Base-by-base conservation (phyloP, 2,888 invertebrate genomes). In the Cheilosia pagana region DNA sequence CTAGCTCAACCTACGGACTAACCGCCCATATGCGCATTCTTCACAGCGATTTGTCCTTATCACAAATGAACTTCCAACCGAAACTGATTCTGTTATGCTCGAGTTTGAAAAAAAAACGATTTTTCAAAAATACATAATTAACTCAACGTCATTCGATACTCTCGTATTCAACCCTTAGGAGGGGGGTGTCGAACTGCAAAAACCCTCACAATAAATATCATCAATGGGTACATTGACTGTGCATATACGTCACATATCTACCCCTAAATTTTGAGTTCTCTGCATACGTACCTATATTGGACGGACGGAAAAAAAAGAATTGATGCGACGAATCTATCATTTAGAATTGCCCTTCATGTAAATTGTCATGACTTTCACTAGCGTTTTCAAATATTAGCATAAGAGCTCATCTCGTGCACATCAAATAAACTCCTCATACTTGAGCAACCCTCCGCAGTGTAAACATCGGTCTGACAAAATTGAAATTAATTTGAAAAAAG, bases 391-490 rank as follows among this genome's bases (percentile, higher is more conserved):
- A 85, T 81, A 85, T 85, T 85, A 65, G 85, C 85, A 75, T 67
- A 81, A 79, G 19, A 71, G 81, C 52, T 76, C 59, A 65, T 59
- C 74, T 79, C 83, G 68, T 83, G 63, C 45, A 55, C 68, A 68
- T 68, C 68, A 68, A 68, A 67, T 67, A 82, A 48, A 78, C 74
- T 68, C 53, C 60, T 78, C 79, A 65, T 74, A 72, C 79, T 74
- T 59, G 74, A 79, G 43, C 81, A 71, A 65, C 85, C 85, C 85
- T 85, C 21, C 43, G 65, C 75, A 75, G 23, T 81, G 85, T 76
- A 85, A 85, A 85, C 85, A 85, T 67, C 57, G 81, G 81, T 76
- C 85, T 85, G 75, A 81, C 70, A 71, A 85, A 85, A 85, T 85
- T 79, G 85, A 85, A 85, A 85, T 85, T 85, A 85, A 85, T 85